Percentiles rank a stretch among this genome's conserved stretches.
phyloP scores from a whole-genome alignment of 2,797 vertebrate species.

The Neosilurus mollespiculum region DNA sequence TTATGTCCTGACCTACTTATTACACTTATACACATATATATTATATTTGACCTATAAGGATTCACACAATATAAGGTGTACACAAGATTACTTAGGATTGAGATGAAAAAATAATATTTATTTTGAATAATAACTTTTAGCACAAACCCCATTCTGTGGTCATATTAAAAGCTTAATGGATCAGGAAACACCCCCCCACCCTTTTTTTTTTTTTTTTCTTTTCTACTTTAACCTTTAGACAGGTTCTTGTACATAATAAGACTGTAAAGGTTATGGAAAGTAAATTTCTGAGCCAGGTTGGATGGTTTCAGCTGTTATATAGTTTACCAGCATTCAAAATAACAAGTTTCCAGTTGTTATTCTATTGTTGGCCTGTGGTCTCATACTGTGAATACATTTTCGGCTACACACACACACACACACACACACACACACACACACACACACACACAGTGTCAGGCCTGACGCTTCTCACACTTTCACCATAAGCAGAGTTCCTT shows the following conservation, averaged over 20 bases:
- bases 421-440: conserved; percentile 39
- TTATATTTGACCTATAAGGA: background rate
- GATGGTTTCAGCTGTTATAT: background rate
- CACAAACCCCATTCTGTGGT: background rate
- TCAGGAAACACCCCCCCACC: background rate
- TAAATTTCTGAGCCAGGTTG: background rate
- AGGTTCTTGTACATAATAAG: background rate
- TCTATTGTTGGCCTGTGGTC: conserved; percentile 26
- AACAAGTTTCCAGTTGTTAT: conserved; percentile 27
- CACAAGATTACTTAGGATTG: background rate
- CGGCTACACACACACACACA: conserved; percentile 71
- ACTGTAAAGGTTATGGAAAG: background rate
- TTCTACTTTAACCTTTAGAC: background rate
- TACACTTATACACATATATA: background rate
- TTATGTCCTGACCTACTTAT: background rate
- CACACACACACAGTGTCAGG: conserved; percentile 4
- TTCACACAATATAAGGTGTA: background rate
- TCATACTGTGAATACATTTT: conserved; percentile 28
- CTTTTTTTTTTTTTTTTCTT: background rate
- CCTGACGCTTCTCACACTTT: conserved; percentile 15
- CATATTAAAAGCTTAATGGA: background rate
- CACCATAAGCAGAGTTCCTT: conserved; percentile 9
- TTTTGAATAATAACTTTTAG: background rate
- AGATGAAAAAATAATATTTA: background rate
- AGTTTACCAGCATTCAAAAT: conserved; percentile 22